Evolutionary conservation across 2,113 vertebrate species (phyloP).

Genomic region (Illadopsis cleaveri): DNA sequence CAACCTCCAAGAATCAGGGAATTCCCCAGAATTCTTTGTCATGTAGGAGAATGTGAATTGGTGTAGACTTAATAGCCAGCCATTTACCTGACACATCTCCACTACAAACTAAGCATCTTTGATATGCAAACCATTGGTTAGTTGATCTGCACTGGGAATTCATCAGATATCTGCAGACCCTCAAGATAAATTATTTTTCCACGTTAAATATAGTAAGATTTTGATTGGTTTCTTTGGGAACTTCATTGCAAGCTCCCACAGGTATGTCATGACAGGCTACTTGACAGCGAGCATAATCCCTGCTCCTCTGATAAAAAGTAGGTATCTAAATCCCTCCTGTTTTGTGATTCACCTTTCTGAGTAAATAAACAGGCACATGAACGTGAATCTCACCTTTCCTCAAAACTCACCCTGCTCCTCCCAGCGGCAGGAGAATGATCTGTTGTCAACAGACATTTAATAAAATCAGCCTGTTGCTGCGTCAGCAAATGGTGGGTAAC

Average conservation of each 20-base stretch:
- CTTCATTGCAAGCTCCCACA: not conserved
- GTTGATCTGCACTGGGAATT: not conserved
- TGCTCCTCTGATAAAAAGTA: not conserved
- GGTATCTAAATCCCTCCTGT: rapidly evolving
- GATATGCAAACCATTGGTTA: not conserved
- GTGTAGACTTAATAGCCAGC: not conserved
- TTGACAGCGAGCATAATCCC: rapidly evolving
- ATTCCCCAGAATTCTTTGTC: not conserved
- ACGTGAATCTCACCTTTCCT: not conserved
- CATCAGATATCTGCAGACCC: not conserved
- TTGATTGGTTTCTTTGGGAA: not conserved
- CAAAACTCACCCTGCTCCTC: not conserved
- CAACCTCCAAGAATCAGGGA: not conserved
- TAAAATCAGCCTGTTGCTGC: not conserved
- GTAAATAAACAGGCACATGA: not conserved
- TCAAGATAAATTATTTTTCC: not conserved
- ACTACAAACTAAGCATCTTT: not conserved
- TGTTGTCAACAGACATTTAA: not conserved
- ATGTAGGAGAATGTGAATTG: not conserved
- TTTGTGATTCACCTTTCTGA: not conserved
- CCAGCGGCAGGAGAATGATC: not conserved
- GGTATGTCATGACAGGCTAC: not conserved
- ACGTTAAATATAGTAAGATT: not conserved
- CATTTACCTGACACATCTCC: not conserved
- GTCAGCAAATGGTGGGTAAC: not conserved